Evolutionary conservation across 53 echinoderm and acorn worm genomes (phyloP).

Genomic region (Mesocentrotus franciscanus): DNA sequence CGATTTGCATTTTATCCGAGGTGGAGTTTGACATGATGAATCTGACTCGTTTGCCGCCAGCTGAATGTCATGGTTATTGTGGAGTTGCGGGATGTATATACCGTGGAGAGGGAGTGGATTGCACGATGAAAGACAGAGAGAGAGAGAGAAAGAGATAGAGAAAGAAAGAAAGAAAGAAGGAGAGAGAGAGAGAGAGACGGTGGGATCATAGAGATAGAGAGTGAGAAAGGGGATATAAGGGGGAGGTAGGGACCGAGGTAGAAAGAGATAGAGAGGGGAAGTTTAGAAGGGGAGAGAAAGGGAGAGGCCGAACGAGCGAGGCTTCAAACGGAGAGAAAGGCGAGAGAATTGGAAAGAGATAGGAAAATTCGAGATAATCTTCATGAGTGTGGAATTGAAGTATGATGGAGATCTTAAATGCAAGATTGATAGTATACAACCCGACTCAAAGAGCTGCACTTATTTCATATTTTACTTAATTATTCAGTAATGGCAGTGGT

Average conservation of each 20-base stretch:
- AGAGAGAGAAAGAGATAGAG: background rate
- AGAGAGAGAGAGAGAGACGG: background rate
- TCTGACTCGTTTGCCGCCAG: conserved; percentile 27
- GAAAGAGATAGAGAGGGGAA: background rate
- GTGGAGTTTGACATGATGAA: conserved; percentile 37
- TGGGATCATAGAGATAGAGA: background rate
- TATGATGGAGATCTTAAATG: background rate
- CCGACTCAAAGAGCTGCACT: background rate
- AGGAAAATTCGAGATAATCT: background rate
- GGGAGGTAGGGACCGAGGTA: background rate
- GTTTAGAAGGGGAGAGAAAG: background rate
- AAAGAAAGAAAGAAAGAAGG: background rate
- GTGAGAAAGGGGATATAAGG: background rate
- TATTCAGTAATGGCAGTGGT: no score
- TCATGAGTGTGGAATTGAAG: background rate
- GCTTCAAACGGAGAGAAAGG: no score
- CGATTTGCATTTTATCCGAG: conserved; percentile 37
- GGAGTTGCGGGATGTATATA: conserved; percentile 24
- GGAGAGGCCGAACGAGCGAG: no score
- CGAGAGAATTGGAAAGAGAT: no score
- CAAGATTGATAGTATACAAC: background rate
- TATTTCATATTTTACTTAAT: no score
- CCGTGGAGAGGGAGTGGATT: background rate
- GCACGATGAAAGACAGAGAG: background rate
- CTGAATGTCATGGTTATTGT: conserved; percentile 43